Conservation (phyloP, 2,797 vertebrate genomes). For the Falco cherrug region DNA sequence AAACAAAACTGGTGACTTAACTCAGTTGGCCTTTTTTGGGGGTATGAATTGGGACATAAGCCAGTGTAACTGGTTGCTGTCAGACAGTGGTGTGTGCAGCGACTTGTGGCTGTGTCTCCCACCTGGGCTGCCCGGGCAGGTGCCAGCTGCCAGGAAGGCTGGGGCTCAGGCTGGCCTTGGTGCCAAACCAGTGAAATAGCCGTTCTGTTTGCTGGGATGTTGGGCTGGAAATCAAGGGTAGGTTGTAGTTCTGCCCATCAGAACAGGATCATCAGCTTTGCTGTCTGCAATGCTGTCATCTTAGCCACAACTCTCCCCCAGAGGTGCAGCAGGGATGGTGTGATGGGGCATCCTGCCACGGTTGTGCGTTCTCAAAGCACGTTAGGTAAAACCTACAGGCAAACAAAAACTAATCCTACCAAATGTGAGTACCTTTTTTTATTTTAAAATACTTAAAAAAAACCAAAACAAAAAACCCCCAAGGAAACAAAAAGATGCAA, state of each 20-base stretch:
- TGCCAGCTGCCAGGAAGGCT: background rate
- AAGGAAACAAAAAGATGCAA: background rate
- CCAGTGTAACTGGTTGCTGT: background rate
- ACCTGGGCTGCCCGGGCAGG: background rate
- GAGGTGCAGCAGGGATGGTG: background rate
- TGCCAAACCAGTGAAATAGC: background rate
- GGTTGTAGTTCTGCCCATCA: background rate
- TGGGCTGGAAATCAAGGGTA: background rate
- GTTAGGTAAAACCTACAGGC: background rate
- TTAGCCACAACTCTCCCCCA: too few relatives aligned
- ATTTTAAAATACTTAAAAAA: background rate
- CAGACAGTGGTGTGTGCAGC: background rate
- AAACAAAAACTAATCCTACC: background rate
- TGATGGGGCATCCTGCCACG: background rate
- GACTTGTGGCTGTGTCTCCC: background rate
- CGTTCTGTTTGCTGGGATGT: background rate
- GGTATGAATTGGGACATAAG: fast-evolving
- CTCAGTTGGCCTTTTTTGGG: background rate
- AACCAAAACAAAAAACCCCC: too few relatives aligned
- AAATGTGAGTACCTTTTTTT: background rate
- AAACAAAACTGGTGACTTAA: background rate
- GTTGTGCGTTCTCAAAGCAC: background rate
- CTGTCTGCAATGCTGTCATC: background rate
- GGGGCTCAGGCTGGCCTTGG: background rate
- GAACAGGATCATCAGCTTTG: background rate